Base-by-base conservation (phyloP, 2,888 invertebrate species). In the Drosophila leonis region DNA sequence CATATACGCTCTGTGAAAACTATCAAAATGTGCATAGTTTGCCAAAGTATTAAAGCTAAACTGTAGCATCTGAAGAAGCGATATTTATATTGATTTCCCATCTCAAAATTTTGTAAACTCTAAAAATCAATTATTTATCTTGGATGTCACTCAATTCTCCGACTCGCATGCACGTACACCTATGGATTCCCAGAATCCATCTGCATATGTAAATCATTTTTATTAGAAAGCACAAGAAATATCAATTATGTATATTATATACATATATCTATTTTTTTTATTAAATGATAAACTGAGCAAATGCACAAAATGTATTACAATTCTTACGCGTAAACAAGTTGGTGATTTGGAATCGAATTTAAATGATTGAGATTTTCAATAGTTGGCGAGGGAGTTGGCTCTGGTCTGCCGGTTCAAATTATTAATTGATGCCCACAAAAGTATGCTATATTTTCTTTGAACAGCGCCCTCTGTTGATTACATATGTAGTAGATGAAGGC, bases 1-100 rank as follows among this genome's bases (percentile, higher is more conserved):
- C 39, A 49, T 48, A 55, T 52, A 62, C 61, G 75, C 63, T 41
- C 60, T 70, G 75, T 75, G 60, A 33, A 71, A 64, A 56, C 68
- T 54, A 59, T 75, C 57, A 56, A 42, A 65, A 68, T 57, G 72
- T 68, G 69, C 59, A 64, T 44, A 64, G 42, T 33, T 79, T 83
- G 83, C 71, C 77, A 75, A 83, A 83, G 88, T 83, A 83, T 83
- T 83, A 83, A 70, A 73, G 57, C 65, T 75, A 67, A 71, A 72
- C 57, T 37, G 72, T 65, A 71, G 70, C 61, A 37, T 51, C 46
- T 51, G 51, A 48, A 61, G 29, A 61, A 51, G 33, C 57, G 51
- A 73, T 48, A 54, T 66, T 42, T 39, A 70, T 48, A 65, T 52
- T 60, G 39, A 59, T 65, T 69, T 67, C 55, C 64, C 44, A 72